These are phyloP conservation scores for Linnaemya vulpina DNA, from an alignment of 2,888 invertebrate genomes.

Conservation along the genomic window DNA sequence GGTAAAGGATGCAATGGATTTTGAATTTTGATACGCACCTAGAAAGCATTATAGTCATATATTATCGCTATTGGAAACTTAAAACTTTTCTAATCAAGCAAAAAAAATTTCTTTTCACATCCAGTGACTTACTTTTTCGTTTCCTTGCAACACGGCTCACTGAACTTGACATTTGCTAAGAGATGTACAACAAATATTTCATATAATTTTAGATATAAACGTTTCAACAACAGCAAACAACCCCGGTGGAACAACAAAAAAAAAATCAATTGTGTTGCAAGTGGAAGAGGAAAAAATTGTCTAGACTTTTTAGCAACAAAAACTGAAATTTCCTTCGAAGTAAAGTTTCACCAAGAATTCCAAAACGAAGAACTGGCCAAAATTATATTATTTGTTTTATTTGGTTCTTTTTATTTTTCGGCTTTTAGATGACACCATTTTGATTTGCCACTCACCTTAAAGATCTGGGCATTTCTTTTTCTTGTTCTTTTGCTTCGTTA, in stretches of 20 bases:
- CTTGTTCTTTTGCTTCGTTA: constrained; percentile 5
- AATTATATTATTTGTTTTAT: not conserved
- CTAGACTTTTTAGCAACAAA: constrained; percentile 36
- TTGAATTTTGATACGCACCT: no score
- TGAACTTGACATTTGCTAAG: no score
- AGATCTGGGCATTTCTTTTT: constrained; percentile 27
- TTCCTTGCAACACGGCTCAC: no score
- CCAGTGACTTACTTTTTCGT: no score
- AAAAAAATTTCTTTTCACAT: no score
- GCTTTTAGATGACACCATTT: constrained; percentile 60
- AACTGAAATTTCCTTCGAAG: constrained; percentile 1
- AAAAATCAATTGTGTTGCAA: not conserved
- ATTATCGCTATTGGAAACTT: no score
- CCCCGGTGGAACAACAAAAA: not conserved
- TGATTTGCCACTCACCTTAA: constrained; percentile 57
- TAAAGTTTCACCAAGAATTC: constrained; percentile 16
- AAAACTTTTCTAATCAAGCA: no score
- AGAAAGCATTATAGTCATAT: no score
- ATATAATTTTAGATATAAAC: not conserved
- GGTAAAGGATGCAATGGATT: no score
- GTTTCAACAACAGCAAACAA: not conserved
- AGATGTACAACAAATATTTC: no score
- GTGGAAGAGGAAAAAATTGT: constrained; percentile 7
- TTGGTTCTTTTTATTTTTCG: no score
- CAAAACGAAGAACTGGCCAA: not conserved